Conservation (phyloP, 1,140 invertebrate species). For the Psilanteris sp. region DNA sequence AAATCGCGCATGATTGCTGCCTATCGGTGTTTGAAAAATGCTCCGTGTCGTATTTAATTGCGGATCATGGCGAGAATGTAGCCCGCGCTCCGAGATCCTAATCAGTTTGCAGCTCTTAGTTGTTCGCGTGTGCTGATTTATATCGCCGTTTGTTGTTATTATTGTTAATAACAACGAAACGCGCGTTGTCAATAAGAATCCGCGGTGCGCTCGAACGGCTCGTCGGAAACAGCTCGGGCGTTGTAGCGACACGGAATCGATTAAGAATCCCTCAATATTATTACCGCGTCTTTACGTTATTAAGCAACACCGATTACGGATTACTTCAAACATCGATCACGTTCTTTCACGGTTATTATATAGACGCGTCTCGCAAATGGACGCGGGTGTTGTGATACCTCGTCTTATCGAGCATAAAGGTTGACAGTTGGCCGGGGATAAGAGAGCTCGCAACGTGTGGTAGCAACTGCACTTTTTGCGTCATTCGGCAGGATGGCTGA, state of each 20-base stretch:
- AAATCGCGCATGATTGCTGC: constrained; percentile 20
- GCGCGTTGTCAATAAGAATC: no score
- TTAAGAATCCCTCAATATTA: no score
- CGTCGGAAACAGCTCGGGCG: no score
- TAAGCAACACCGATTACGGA: constrained; percentile 3
- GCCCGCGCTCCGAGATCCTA: neutral
- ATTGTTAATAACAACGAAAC: no score
- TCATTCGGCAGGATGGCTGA: neutral
- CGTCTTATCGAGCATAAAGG: constrained; percentile 18
- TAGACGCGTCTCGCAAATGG: constrained; percentile 15
- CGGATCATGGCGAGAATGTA: neutral
- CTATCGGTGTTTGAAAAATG: constrained; percentile 28
- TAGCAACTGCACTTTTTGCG: constrained; percentile 14
- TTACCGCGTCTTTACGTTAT: no score
- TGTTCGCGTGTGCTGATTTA: no score
- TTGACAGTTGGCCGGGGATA: constrained; percentile 15
- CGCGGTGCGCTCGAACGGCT: no score
- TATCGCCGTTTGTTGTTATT: no score
- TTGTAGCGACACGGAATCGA: no score
- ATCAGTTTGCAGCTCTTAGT: neutral
- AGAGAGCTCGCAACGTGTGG: constrained; percentile 37
- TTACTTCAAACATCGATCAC: constrained; percentile 39
- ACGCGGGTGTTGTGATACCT: constrained; percentile 37
- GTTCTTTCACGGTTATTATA: constrained; percentile 5
- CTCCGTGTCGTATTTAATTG: constrained; percentile 19